Evolutionary conservation across 2,888 invertebrate genomes (phyloP).

Genomic region (Sinotaia quadrata): DNA sequence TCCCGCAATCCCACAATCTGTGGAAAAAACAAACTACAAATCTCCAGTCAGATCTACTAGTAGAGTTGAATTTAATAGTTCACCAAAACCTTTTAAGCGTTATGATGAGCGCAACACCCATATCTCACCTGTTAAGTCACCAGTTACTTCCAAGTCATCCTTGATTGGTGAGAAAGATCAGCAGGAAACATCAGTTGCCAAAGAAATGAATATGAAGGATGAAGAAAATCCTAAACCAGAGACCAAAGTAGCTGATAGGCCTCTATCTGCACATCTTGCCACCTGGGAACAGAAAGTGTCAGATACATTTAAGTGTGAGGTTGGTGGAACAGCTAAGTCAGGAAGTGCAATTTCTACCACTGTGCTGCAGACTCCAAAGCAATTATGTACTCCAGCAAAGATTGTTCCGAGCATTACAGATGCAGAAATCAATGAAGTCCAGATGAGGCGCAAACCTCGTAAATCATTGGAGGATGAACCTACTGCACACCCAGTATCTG

Average conservation of each 20-base stretch:
- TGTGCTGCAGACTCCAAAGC: constrained; percentile 23
- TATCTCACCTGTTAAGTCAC: constrained; percentile 23
- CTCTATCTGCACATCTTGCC: constrained; percentile 60
- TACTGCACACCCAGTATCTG: constrained; percentile 62
- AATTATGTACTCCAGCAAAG: constrained; percentile 32
- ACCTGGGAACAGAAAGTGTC: constrained; percentile 59
- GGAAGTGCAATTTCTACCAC: constrained; percentile 2
- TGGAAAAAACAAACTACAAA: constrained; percentile 11
- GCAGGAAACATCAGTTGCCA: background rate
- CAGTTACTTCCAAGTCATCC: constrained; percentile 14
- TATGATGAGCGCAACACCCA: constrained; percentile 1
- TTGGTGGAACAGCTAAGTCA: constrained; percentile 17
- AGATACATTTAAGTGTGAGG: constrained; percentile 35
- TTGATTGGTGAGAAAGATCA: background rate
- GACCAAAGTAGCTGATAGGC: constrained; percentile 51
- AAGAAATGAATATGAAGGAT: constrained; percentile 32
- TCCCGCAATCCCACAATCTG: constrained; percentile 32
- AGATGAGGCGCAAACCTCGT: constrained; percentile 23
- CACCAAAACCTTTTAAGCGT: constrained; percentile 35
- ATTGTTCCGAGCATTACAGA: background rate
- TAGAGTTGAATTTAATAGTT: constrained; percentile 37
- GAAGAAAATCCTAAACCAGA: constrained; percentile 41
- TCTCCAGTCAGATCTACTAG: constrained; percentile 9
- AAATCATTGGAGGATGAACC: constrained; percentile 58
- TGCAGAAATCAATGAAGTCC: background rate